Base-by-base conservation (phyloP, 2,797 vertebrate genomes). In the Hipposideros larvatus region DNA sequence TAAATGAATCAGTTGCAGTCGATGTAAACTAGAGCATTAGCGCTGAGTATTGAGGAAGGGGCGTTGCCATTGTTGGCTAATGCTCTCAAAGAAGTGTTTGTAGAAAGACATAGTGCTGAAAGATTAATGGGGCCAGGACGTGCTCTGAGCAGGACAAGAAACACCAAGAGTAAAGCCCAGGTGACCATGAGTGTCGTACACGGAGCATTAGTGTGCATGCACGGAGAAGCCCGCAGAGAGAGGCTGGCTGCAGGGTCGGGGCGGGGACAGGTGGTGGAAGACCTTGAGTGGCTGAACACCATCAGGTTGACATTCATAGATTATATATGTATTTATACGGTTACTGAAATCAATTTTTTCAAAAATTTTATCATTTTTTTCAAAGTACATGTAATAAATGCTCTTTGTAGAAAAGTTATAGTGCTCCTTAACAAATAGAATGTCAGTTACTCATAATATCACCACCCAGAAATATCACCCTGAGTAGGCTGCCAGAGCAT, bases 161-260 rank as follows among this genome's bases (percentile, higher is more conserved):
- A 28, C 53, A 26, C 4, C 46, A 43, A 24, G 34, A 77, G 1
- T 22, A 18, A 61, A 66, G 53, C 19, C 41, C 15, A 3, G 28
- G 53, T 31, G 48, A 43, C 7, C 4, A 1, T 0, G 37, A 22
- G 43, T n/a, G 53, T 8, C 0, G 0, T 1, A 2, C 0, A 3
- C 0, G 5, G 14, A 77, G 7, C 4, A 2, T 48, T 2, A 7
- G 65, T 31, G 75, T 51, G 61, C 34, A 1, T 14, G 53, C 34
- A 28, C 57, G 7, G 43, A 22, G 3, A 43, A 51, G 43, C 34
- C 68, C 26, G 15, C 26, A 0, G 53, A 2, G 15, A 21, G 28
- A 53, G 78, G 15, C 4, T 31, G 28, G 21, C 11, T 7, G 68
- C 11, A 37, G 55, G 22, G 55, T 28, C 37, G 43, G 18, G 59